A percentile compares a stretch with the other conserved stretches of the same genome.
phyloP scores from a whole-genome alignment of 2,113 vertebrate genomes.

The Poeciliopsis prolifica region DNA sequence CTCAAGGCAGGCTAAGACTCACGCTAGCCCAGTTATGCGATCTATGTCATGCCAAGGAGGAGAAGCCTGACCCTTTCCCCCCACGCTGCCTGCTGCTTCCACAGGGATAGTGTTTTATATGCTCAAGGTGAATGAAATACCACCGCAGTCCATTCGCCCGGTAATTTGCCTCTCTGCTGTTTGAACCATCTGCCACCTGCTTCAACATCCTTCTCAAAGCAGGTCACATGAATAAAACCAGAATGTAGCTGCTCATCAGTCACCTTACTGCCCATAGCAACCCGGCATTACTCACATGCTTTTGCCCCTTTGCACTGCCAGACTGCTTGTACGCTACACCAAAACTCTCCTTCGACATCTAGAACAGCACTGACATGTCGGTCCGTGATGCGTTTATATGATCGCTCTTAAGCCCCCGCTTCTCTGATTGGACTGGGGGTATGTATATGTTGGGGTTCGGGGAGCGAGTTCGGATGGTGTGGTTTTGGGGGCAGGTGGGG shows the following conservation, averaged over 20 bases:
- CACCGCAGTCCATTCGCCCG: slow-evolving; percentile 35
- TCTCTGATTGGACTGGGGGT: slow-evolving; percentile 51
- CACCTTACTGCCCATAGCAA: not conserved
- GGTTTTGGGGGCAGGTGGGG: too few relatives aligned
- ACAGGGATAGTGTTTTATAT: slow-evolving; percentile 71
- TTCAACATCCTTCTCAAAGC: slow-evolving; percentile 32
- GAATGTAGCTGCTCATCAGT: slow-evolving; percentile 30
- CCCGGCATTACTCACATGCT: not conserved
- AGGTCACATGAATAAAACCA: slow-evolving; percentile 48
- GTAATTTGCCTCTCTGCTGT: slow-evolving; percentile 28
- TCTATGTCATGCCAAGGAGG: slow-evolving; percentile 37
- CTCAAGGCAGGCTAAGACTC: slow-evolving; percentile 18
- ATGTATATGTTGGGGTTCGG: slow-evolving; percentile 46
- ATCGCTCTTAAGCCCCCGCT: slow-evolving; percentile 46
- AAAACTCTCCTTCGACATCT: slow-evolving; percentile 47
- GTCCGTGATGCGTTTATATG: slow-evolving; percentile 54
- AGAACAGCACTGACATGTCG: slow-evolving; percentile 64
- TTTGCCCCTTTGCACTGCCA: not conserved
- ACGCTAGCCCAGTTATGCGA: slow-evolving; percentile 57
- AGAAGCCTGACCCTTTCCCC: slow-evolving; percentile 55
- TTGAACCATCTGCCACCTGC: slow-evolving; percentile 54
- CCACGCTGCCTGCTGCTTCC: slow-evolving; percentile 49
- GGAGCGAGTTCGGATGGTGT: slow-evolving; percentile 3
- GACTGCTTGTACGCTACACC: not conserved
- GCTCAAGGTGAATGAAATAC: slow-evolving; percentile 68